phyloP scores from a whole-genome alignment of 1,140 invertebrate genomes.

The Drosophila parabipectinata region DNA sequence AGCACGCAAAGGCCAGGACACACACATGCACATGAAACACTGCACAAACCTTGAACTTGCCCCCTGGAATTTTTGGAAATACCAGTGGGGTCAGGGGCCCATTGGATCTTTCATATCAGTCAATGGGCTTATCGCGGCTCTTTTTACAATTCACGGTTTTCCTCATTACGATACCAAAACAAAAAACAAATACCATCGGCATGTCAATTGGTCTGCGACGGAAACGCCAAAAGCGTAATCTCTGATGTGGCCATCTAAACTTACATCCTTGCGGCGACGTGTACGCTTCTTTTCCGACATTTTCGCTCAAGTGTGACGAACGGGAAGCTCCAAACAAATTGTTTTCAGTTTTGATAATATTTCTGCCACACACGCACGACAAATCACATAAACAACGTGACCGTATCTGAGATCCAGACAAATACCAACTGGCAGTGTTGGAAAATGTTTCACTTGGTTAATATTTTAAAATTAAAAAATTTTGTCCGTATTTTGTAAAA shows the following conservation, averaged over 20 bases:
- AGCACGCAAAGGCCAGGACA: conserved; percentile 2
- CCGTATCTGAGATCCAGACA: neutral
- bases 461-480: too few relatives aligned
- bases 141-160: conserved; percentile 17
- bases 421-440: neutral
- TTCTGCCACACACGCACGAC: conserved; percentile 71
- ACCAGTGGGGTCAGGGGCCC: neutral
- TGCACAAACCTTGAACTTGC: conserved; percentile 33
- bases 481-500: too few relatives aligned
- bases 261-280: conserved; percentile 83
- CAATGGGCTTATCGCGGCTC: neutral
- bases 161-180: conserved; percentile 33
- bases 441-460: neutral
- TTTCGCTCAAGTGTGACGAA: conserved; percentile 16
- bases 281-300: conserved; percentile 83
- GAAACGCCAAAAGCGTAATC: neutral
- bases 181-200: conserved; percentile 61
- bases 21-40: conserved; percentile 7
- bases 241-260: conserved; percentile 35
- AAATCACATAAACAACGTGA: conserved; percentile 14
- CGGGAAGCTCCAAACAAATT: conserved; percentile 29
- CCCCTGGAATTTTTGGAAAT: conserved; percentile 15
- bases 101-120: conserved; percentile 15
- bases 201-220: conserved; percentile 57
- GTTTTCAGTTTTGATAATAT: conserved; percentile 55